Conservation (phyloP, 1,140 invertebrate genomes). For the Leguminivora glycinivorella region DNA sequence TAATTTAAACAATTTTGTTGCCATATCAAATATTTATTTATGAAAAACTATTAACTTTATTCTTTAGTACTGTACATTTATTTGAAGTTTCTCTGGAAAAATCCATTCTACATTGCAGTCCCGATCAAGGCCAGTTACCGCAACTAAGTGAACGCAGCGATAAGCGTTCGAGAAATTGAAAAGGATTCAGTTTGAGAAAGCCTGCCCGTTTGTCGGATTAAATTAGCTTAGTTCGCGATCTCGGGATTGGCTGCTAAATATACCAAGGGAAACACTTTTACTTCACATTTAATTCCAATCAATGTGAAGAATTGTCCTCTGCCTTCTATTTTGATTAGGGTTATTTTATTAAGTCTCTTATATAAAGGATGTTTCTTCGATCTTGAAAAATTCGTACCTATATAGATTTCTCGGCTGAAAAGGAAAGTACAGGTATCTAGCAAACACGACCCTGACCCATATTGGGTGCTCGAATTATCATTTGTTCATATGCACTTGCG, state of each 20-base stretch:
- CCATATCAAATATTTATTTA: background rate
- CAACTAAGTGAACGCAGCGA: slow-evolving; percentile 40
- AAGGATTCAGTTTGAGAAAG: slow-evolving; percentile 53
- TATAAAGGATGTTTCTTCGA: background rate
- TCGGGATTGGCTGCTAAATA: slow-evolving; percentile 37
- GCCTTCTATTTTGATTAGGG: background rate
- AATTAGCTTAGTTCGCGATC: slow-evolving; percentile 54
- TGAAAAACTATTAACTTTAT: too few relatives aligned
- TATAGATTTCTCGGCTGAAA: background rate
- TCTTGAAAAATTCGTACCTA: background rate
- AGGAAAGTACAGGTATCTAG: slow-evolving; percentile 30
- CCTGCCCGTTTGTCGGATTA: slow-evolving; percentile 52
- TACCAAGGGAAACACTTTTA: background rate
- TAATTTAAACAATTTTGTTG: background rate
- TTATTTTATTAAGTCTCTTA: too few relatives aligned
- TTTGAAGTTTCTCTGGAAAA: slow-evolving; percentile 14
- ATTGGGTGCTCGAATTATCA: slow-evolving; percentile 40
- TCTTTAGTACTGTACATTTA: background rate
- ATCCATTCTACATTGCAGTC: background rate
- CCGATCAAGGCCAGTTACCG: slow-evolving; percentile 4
- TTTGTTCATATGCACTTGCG: slow-evolving; percentile 40
- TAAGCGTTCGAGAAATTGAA: slow-evolving; percentile 61
- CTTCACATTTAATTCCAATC: background rate
- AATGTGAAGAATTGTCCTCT: background rate
- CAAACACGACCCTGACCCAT: slow-evolving; percentile 48